phyloP scores from a whole-genome alignment of 2,113 vertebrate genomes.

The Holacanthus passer region DNA sequence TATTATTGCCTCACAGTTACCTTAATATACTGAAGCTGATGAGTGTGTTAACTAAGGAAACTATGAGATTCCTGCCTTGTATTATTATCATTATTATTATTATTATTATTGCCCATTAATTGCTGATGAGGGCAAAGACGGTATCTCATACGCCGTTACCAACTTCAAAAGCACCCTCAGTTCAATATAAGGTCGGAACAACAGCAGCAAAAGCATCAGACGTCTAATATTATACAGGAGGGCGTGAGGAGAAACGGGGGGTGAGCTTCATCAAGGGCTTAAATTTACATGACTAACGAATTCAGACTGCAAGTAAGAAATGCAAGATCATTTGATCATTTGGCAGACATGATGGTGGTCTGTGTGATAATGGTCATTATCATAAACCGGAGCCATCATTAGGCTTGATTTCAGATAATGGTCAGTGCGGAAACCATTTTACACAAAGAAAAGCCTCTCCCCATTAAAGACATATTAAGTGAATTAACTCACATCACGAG shows the following conservation, averaged over 20 bases:
- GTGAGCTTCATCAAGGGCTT: slow-evolving; percentile 73
- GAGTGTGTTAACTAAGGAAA: slow-evolving; percentile 68
- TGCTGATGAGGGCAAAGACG: slow-evolving; percentile 69
- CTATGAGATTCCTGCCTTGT: slow-evolving; percentile 35
- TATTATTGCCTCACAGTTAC: slow-evolving; percentile 78
- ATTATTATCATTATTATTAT: slow-evolving; percentile 25
- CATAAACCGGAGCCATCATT: slow-evolving; percentile 82
- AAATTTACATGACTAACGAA: slow-evolving; percentile 80
- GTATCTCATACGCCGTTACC: slow-evolving; percentile 59
- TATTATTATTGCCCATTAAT: slow-evolving; percentile 53
- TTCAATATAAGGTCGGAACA: slow-evolving; percentile 76
- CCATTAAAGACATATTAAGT: slow-evolving; percentile 86
- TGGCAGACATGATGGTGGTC: slow-evolving; percentile 81
- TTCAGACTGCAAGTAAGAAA: slow-evolving; percentile 77
- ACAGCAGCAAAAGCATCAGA: slow-evolving; percentile 67
- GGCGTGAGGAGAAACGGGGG: slow-evolving; percentile 46
- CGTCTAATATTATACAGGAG: slow-evolving; percentile 68
- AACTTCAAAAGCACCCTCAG: slow-evolving; percentile 77
- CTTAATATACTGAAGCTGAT: slow-evolving; percentile 63
- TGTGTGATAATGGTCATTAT: slow-evolving; percentile 83
- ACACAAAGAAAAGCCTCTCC: slow-evolving; percentile 78
- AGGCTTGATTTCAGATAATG: slow-evolving; percentile 85
- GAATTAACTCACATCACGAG: slow-evolving; percentile 83
- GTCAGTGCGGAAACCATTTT: slow-evolving; percentile 82
- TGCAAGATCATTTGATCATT: slow-evolving; percentile 82